Conservation (phyloP, 1,140 invertebrate species). For the Antheraea pernyi region DNA sequence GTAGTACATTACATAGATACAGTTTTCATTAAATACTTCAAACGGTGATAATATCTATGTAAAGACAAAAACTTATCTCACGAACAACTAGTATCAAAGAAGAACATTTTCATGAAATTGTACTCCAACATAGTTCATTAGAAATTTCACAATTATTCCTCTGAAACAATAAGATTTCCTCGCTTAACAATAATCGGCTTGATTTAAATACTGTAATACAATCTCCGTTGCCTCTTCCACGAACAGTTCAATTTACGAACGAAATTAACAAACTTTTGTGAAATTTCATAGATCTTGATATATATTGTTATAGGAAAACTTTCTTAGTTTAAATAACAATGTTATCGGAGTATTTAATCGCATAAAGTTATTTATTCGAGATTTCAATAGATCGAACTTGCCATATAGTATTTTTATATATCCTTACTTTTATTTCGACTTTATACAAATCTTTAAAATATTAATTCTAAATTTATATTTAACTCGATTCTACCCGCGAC, state of each 20-base stretch:
- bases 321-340: not conserved
- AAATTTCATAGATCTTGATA: not conserved
- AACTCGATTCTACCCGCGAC: no score
- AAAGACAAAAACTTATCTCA: not conserved
- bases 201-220: conserved; percentile 2
- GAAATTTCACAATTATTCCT: not conserved
- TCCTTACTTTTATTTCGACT: no score
- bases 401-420: no score
- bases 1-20: no score
- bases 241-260: conserved; percentile 4
- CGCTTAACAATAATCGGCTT: conserved; percentile 1
- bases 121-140: not conserved
- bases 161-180: conserved; percentile 4
- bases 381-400: not conserved
- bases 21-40: no score
- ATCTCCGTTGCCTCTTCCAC: not conserved
- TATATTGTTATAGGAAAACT: not conserved
- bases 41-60: not conserved
- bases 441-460: no score
- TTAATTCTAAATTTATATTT: no score
- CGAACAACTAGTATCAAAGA: not conserved
- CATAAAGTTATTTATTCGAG: not conserved
- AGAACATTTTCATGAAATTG: not conserved
- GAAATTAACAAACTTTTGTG: conserved; percentile 3
- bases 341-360: not conserved